Conservation (phyloP, 2,797 vertebrate genomes). For the Halcyon chelicuti region DNA sequence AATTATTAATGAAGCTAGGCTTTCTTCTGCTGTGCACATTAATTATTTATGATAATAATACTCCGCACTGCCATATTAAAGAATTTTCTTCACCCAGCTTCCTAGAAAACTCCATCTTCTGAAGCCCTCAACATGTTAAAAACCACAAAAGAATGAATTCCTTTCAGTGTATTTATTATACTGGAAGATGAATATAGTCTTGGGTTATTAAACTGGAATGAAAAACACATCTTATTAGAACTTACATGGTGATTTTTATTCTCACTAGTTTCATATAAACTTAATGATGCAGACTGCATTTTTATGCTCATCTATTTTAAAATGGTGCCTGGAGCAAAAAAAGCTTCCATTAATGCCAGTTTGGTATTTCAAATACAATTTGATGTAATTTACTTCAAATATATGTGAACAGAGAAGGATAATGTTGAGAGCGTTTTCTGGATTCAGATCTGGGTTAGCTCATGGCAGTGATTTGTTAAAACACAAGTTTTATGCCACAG, state of each 20-base stretch:
- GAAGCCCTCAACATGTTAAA: constrained; percentile 78
- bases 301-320: constrained; percentile 90
- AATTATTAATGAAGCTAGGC: constrained; percentile 88
- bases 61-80: constrained; percentile 84
- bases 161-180: constrained; percentile 85
- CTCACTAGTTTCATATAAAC: constrained; percentile 89
- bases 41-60: constrained; percentile 90
- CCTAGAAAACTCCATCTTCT: constrained; percentile 84
- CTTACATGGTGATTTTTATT: constrained; percentile 90
- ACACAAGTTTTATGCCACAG: constrained; percentile 56
- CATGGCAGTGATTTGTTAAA: constrained; percentile 77
- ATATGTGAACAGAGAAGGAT: constrained; percentile 84
- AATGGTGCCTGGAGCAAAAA: constrained; percentile 86
- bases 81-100: constrained; percentile 83
- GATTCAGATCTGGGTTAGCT: constrained; percentile 79
- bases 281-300: constrained; percentile 89
- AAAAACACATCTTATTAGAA: constrained; percentile 90
- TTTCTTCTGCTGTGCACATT: constrained; percentile 86
- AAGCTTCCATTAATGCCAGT: constrained; percentile 87
- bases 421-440: constrained; percentile 78
- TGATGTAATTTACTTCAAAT: constrained; percentile 88
- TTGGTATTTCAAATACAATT: constrained; percentile 90
- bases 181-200: constrained; percentile 87
- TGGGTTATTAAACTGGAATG: constrained; percentile 90
- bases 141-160: constrained; percentile 82